These are phyloP conservation scores for Drosophila setosimentum DNA, from an alignment of 2,888 invertebrate genomes.

Conservation along the genomic window DNA sequence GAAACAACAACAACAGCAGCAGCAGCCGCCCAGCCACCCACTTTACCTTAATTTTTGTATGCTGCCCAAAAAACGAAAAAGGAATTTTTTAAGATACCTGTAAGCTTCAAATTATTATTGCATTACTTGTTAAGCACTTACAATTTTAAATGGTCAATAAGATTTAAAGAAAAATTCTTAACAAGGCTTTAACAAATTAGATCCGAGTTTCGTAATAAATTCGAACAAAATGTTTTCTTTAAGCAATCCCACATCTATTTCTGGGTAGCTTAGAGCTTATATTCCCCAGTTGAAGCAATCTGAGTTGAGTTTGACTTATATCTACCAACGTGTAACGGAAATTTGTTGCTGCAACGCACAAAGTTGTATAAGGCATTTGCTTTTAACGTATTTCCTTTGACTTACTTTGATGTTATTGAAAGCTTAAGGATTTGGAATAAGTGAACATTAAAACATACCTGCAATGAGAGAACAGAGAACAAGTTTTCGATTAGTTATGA, in stretches of 20 bases:
- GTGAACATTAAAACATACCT: slow-evolving; percentile 60
- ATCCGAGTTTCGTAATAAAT: background rate
- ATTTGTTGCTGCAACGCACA: slow-evolving; percentile 16
- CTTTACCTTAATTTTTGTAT: slow-evolving; percentile 13
- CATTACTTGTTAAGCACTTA: background rate
- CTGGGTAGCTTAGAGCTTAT: background rate
- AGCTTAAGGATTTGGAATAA: background rate
- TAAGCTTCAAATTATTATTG: background rate
- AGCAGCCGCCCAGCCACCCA: slow-evolving; percentile 2
- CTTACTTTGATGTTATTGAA: slow-evolving; percentile 39
- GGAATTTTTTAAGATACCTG: background rate
- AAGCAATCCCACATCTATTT: no score
- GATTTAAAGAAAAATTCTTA: background rate
- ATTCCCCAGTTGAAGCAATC: background rate
- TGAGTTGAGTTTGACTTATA: background rate
- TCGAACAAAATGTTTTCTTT: background rate
- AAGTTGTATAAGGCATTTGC: background rate
- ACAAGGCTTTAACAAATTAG: no score
- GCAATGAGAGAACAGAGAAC: slow-evolving; percentile 49
- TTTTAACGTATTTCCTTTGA: slow-evolving; percentile 24
- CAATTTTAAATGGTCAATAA: background rate
- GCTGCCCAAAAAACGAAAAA: background rate
- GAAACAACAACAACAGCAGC: slow-evolving; percentile 26
- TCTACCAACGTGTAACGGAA: background rate
- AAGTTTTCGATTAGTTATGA: background rate